phyloP scores from a whole-genome alignment of 2,797 vertebrate genomes.

The Phalloptychus januarius region DNA sequence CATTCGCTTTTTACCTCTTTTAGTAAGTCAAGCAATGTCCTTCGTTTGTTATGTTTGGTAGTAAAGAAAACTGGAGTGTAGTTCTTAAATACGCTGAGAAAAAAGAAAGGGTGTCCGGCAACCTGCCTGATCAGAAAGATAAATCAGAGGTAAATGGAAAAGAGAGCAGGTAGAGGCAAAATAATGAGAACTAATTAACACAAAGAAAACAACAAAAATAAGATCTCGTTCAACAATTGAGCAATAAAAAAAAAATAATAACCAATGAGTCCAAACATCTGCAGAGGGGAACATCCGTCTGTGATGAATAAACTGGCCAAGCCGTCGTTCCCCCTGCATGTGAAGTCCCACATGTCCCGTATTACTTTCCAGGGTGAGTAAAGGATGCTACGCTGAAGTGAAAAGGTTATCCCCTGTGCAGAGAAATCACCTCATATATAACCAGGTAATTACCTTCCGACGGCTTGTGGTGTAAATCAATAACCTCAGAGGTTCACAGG shows the following conservation, averaged over 20 bases:
- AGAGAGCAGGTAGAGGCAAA: no score
- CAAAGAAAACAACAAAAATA: no score
- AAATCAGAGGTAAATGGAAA: no score
- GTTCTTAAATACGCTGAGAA: no score
- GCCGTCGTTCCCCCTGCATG: conserved; percentile 44
- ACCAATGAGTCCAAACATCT: no score
- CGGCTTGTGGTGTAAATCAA: conserved; percentile 66
- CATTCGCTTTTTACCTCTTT: conserved; percentile 13
- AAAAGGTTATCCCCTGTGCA: conserved; percentile 62
- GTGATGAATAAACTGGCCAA: conserved; percentile 36
- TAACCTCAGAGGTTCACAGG: conserved; percentile 59
- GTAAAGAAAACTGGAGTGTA: no score
- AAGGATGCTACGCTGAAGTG: conserved; percentile 62
- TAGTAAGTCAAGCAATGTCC: neutral
- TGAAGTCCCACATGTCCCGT: conserved; percentile 49
- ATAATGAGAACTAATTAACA: no score
- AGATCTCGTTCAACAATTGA: no score
- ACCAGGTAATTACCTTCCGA: conserved; percentile 73
- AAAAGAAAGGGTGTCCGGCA: no score
- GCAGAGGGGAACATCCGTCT: neutral
- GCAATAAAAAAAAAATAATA: no score
- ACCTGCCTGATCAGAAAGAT: no score
- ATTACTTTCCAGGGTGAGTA: conserved; percentile 42
- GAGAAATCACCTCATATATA: conserved; percentile 66
- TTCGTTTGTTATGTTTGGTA: neutral